Evolutionary conservation across 2,888 invertebrate genomes (phyloP).

Genomic region (Patella pellucida): DNA sequence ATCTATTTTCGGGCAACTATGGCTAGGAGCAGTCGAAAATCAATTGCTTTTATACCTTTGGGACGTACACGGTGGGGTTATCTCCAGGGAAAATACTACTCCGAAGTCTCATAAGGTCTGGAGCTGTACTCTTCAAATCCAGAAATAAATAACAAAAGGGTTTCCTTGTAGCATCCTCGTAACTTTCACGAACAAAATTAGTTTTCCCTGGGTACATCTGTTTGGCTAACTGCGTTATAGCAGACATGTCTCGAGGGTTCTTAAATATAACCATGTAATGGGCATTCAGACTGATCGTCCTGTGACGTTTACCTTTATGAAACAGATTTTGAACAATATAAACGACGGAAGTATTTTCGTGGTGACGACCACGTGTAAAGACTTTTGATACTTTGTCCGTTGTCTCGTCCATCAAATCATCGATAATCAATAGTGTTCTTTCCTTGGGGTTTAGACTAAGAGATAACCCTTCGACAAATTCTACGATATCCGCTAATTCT

Average conservation of each 20-base stretch:
- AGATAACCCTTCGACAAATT: slow-evolving; percentile 14
- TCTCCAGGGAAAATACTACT: slow-evolving; percentile 21
- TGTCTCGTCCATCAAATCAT: slow-evolving; percentile 20
- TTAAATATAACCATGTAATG: slow-evolving; percentile 15
- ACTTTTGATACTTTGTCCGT: slow-evolving; percentile 9
- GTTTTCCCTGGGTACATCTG: slow-evolving; percentile 19
- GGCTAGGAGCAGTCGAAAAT: no score
- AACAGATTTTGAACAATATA: slow-evolving; percentile 20
- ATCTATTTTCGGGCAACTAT: neutral
- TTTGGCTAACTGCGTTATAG: slow-evolving; percentile 9
- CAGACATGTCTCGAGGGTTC: neutral
- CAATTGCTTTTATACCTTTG: slow-evolving; percentile 1
- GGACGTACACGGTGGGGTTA: slow-evolving; percentile 13
- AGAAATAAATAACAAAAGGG: slow-evolving; percentile 24
- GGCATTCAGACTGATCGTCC: slow-evolving; percentile 16
- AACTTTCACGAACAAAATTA: slow-evolving; percentile 12
- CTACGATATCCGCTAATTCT: neutral
- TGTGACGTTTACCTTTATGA: slow-evolving; percentile 16
- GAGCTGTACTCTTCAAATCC: slow-evolving; percentile 23
- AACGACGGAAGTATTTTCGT: slow-evolving; percentile 8
- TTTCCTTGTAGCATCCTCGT: slow-evolving; percentile 14
- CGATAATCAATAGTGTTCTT: slow-evolving; percentile 6
- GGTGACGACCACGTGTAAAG: slow-evolving; percentile 20
- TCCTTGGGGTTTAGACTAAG: neutral
- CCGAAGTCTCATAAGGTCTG: slow-evolving; percentile 18